Evolutionary conservation across 2,113 vertebrate species (phyloP), one percentile per base, ranked within the genome.

Genomic region (Antechinus stuartii): DNA sequence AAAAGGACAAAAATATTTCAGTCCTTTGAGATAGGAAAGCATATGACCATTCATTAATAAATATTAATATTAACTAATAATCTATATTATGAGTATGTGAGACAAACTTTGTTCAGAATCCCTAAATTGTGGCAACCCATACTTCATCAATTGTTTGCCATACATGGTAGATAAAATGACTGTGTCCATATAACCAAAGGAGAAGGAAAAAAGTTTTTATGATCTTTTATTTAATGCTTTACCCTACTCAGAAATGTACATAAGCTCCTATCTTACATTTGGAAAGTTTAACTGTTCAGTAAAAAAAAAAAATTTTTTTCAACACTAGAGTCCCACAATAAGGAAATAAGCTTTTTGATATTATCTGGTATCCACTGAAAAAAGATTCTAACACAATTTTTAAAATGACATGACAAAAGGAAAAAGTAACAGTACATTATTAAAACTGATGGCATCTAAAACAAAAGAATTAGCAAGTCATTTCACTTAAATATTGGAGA

Each of bases 251-350:
- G 92, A 55, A 97, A 96, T 96, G 95, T 91, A 93, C n/a, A 93
- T 96, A 91, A 50, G 46, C n/a, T 96, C 90, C 61, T 12, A 93
- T 91, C 94, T 92, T 95, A 97, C 24, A 91, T 30, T 49, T 93
- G 91, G 56, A 12, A 90, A 92, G 54, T 89, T 91, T 57, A 95
- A 94, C 8, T 96, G 47, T 50, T 89, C 61, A 94, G 0, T 3
- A 19, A 84, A 49, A 49, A 49, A 49, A 49, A 49, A 49, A 49
- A 49, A 56, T 42, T 42, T 42, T 42, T 42, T 95, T 90, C 93
- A 93, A 93, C 14, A 93, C 61, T 50, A 94, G 14, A 97, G 25
- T 49, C 68, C 57, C 55, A 91, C 50, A 93, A 14, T 57, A 96
- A 94, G 3, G 30, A n/a, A 90, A 23, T n/a, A 96, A 96, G 94